Percentiles rank a stretch among this genome's conserved stretches.
phyloP scores from a whole-genome alignment of 2,888 invertebrate species.

The Emesis castigata region DNA sequence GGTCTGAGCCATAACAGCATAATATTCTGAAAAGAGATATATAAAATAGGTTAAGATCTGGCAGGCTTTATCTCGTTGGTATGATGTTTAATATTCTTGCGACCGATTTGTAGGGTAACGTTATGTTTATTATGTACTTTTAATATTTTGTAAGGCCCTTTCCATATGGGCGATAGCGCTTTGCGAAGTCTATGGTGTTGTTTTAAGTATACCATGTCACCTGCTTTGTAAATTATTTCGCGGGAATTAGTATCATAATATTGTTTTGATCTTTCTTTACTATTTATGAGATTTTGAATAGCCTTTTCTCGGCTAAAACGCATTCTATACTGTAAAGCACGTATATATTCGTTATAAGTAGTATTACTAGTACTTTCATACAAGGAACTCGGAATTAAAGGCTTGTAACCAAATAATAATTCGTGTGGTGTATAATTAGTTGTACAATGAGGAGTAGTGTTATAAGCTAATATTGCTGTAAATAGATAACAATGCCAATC shows the following conservation, averaged over 20 bases:
- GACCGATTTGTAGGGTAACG: conserved; percentile 10
- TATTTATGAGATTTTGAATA: conserved; percentile 22
- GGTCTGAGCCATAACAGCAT: neutral
- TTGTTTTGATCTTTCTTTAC: conserved; percentile 20
- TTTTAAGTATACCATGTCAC: neutral
- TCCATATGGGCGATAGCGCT: conserved; percentile 47
- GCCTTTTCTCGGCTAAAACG: conserved; percentile 14
- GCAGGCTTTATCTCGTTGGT: conserved; percentile 34
- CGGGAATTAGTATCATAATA: conserved; percentile 22
- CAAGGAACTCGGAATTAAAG: conserved; percentile 68
- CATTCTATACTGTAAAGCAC: conserved; percentile 19
- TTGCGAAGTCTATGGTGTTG: conserved; percentile 34
- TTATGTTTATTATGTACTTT: conserved; percentile 28
- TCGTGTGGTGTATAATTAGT: conserved; percentile 73
- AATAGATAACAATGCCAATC: neutral
- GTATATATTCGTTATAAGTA: conserved; percentile 13
- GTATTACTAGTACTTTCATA: neutral
- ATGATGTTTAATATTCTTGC: conserved; percentile 24
- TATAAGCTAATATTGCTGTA: conserved; percentile 71
- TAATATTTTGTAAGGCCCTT: conserved; percentile 43
- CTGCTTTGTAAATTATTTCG: neutral
- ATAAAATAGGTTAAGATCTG: neutral
- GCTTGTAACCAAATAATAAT: conserved; percentile 72
- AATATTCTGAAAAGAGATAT: neutral
- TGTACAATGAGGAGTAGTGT: conserved; percentile 27